phyloP scores from a whole-genome alignment of 2,797 vertebrate species.

The Melanogrammus aeglefinus region DNA sequence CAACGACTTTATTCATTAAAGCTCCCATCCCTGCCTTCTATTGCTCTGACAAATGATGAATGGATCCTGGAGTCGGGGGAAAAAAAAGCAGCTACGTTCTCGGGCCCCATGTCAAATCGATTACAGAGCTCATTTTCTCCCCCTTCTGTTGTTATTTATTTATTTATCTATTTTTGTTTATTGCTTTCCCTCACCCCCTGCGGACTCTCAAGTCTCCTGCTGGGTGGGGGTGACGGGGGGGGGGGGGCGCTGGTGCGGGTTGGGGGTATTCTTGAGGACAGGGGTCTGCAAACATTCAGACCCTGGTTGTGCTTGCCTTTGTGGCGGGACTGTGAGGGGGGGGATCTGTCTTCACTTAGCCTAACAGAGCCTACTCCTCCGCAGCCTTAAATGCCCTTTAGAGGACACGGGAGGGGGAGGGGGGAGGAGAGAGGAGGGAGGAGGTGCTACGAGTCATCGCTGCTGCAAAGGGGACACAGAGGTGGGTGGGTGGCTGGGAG shows the following conservation, averaged over 20 bases:
- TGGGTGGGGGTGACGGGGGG: not conserved
- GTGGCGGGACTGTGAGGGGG: constrained; percentile 34
- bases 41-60: constrained; percentile 34
- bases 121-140: constrained; percentile 66
- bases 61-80: constrained; percentile 42
- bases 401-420: constrained; percentile 29
- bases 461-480: constrained; percentile 26
- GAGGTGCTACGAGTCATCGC: constrained; percentile 31
- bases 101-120: constrained; percentile 60
- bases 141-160: constrained; percentile 12
- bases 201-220: constrained; percentile 40
- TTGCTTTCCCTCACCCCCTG: constrained; percentile 28
- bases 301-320: constrained; percentile 64
- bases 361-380: constrained; percentile 45
- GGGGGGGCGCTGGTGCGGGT: not conserved
- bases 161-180: constrained; percentile 32
- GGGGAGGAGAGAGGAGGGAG: constrained; percentile 19
- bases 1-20: constrained; percentile 18
- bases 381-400: constrained; percentile 31
- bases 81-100: constrained; percentile 33
- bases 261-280: not conserved
- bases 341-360: constrained; percentile 70
- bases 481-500: constrained; percentile 15
- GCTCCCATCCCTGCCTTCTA: not conserved
- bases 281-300: constrained; percentile 18